Evolutionary conservation across 2,888 invertebrate genomes (phyloP).

Genomic region (Microdon myrmicae): DNA sequence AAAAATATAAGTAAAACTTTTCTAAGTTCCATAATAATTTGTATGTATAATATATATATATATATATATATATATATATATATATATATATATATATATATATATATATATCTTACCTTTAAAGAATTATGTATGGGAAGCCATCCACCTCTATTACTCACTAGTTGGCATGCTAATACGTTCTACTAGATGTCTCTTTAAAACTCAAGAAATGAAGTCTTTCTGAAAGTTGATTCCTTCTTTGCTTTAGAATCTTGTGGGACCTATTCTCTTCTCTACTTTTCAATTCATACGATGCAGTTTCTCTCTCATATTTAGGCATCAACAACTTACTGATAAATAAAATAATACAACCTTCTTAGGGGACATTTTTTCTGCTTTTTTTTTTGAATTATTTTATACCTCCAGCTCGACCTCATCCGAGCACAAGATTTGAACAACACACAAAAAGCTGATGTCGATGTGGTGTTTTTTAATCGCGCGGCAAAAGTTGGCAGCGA

Average conservation of each 20-base stretch:
- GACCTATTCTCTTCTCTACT: background rate
- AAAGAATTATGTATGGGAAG: no score
- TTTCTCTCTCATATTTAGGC: background rate
- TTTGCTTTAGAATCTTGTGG: background rate
- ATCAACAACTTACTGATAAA: slow-evolving; percentile 1
- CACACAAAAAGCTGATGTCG: slow-evolving; percentile 75
- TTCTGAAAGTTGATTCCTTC: background rate
- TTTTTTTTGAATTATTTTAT: slow-evolving; percentile 9
- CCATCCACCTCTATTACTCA: no score
- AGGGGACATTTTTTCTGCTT: background rate
- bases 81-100: no score
- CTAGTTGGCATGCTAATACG: no score
- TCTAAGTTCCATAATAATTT: no score
- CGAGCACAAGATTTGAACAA: slow-evolving; percentile 79
- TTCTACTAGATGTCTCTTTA: background rate
- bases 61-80: no score
- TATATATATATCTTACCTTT: no score
- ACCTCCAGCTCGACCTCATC: slow-evolving; percentile 68
- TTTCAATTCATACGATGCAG: slow-evolving; percentile 7
- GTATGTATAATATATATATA: no score
- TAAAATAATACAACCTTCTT: slow-evolving; percentile 56
- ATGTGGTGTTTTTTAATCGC: slow-evolving; percentile 72
- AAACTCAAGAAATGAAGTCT: background rate
- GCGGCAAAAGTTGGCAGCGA: slow-evolving; percentile 76
- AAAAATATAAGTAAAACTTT: no score